Base-by-base conservation (phyloP, 2,797 vertebrate genomes). In the Sebastes minor region DNA sequence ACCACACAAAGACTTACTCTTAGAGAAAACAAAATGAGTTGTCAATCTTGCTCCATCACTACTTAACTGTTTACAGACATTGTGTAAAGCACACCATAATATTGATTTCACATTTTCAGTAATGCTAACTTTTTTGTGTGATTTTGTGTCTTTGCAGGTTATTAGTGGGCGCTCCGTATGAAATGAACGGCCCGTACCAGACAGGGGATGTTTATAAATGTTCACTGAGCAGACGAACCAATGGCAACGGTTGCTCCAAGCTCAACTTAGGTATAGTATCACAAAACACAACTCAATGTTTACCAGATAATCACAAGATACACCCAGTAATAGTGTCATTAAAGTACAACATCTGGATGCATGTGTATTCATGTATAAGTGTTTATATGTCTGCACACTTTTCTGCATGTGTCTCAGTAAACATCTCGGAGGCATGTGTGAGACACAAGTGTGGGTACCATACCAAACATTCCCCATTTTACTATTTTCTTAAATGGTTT, bases 201-300 rank as follows among this genome's bases (percentile, higher is more conserved):
- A 99, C 98, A 0, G 99, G 99, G 27, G 99, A 99, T 1, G 95
- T 99, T 78, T 99, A 99, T 94, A 99, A 97, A 92, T 99, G 98
- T 83, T 96, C 97, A 0, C 90, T 99, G 89, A 94, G 71, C 77
- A 96, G 95, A 33, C 94, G 96, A 49, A 90, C 59, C 67, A 95
- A 96, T 7, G 94, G 95, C 60, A 97, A 97, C 33, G 96, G 97
- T 87, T 99, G 99, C 90, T 95, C 96, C 91, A 99, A 98, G 80
- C 98, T 99, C 93, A 99, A 99, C 90, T 94, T 99, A 92, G 98
- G 98, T 99, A 97, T 5, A 63, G 77, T 91, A 83, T 83, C 52
- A 74, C 62, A 70, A 79, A 79, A 80, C 55, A 64, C 12, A 7
- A 3, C 67, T 56, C 4, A 0, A 2, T 32, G 18, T 62, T 75